Conservation (phyloP, 2,888 invertebrate species). For the Argynnis bischoffii region DNA sequence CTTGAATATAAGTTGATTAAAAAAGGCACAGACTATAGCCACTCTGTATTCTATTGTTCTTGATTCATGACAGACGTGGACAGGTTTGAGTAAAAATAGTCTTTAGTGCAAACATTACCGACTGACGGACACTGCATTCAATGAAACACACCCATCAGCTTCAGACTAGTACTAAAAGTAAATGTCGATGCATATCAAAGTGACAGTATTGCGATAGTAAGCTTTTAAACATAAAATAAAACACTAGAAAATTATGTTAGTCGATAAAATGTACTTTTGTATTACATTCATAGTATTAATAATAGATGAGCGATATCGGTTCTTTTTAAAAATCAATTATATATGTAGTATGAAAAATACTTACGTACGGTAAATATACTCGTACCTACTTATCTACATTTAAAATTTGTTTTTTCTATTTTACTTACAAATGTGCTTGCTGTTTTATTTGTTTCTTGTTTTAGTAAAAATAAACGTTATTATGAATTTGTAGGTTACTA, state of each 20-base stretch:
- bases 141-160: conserved; percentile 57
- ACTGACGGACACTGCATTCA: conserved; percentile 78
- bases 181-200: conserved; percentile 9
- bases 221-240: background rate
- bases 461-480: no score
- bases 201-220: conserved; percentile 7
- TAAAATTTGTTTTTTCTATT: no score
- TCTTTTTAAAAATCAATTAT: no score
- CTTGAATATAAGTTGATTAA: conserved; percentile 7
- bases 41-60: conserved; percentile 20
- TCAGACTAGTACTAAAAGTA: conserved; percentile 16
- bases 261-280: background rate
- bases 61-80: conserved; percentile 64
- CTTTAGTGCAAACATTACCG: conserved; percentile 61
- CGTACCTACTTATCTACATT: no score
- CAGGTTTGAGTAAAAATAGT: conserved; percentile 80
- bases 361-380: no score
- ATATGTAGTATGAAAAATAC: no score
- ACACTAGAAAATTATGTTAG: background rate
- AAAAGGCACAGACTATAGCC: conserved; percentile 1
- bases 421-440: no score
- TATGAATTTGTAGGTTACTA: no score
- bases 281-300: no score
- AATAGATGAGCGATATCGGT: no score
- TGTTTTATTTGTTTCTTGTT: no score